These are phyloP conservation scores for Salpingus planirostris DNA, from an alignment of 2,888 invertebrate species.

Conservation along the genomic window DNA sequence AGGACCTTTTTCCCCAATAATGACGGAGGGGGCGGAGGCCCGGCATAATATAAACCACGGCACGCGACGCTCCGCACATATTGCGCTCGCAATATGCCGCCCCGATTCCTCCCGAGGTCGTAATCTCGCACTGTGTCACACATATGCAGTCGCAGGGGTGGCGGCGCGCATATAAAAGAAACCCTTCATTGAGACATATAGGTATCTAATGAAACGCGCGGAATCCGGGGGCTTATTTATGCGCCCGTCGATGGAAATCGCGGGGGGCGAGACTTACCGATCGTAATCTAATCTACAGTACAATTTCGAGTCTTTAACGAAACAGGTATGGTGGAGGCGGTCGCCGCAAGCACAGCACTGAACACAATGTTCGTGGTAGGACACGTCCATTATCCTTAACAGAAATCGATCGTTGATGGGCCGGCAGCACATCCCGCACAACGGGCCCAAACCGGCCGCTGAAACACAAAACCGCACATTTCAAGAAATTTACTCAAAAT, in stretches of 20 bases:
- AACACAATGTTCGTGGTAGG: slow-evolving; percentile 70
- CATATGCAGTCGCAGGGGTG: slow-evolving; percentile 11
- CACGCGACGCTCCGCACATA: slow-evolving; percentile 32
- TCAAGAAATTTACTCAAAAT: too few species aligned
- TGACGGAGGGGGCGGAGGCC: too few species aligned
- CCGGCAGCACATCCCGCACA: slow-evolving; percentile 61
- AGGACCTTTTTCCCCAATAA: too few species aligned
- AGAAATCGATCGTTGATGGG: slow-evolving; percentile 69
- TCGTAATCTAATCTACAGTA: slow-evolving; percentile 74
- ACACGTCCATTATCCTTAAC: slow-evolving; percentile 62
- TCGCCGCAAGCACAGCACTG: slow-evolving; percentile 65
- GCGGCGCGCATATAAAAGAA: slow-evolving; percentile 13
- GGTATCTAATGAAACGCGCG: slow-evolving; percentile 19
- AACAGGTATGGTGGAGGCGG: slow-evolving; percentile 65
- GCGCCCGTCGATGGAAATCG: too few species aligned
- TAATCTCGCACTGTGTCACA: slow-evolving; percentile 16
- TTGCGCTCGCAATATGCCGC: slow-evolving; percentile 29
- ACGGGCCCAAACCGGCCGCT: slow-evolving; percentile 32
- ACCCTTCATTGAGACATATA: slow-evolving; percentile 21
- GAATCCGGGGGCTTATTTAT: too few species aligned
- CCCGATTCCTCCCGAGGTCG: slow-evolving; percentile 16
- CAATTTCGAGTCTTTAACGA: slow-evolving; percentile 62
- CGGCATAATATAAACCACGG: slow-evolving; percentile 36
- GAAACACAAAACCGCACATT: slow-evolving; percentile 18
- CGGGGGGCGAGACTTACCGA: slow-evolving; percentile 57